Evolutionary conservation across 2,797 vertebrate species (phyloP), one percentile per base, ranked within the genome.

Genomic region (Eulemur albifrons): DNA sequence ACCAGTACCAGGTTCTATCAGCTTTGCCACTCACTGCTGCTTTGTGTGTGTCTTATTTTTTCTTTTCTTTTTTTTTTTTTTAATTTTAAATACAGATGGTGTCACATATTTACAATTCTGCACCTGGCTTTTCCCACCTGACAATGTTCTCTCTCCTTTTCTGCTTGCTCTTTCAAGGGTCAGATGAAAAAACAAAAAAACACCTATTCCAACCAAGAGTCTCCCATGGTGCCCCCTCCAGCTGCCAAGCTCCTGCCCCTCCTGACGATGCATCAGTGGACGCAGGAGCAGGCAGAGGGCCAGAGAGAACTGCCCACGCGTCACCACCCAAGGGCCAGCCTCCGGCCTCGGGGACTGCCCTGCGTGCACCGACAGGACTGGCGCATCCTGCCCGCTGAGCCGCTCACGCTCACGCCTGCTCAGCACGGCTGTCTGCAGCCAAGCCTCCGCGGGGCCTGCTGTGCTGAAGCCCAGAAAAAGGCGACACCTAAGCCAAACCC

Each of bases 401-500:
- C 35, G 12, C 43, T 45, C 43, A 45, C 1, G 0, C 48, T 43
- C 65, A 27, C 0, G 18, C 73, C 90, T 17, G n/a, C 76, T 30
- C 18, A 0, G 75, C 61, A 32, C 1, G 61, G 80, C 75, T 2
- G 4, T 14, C 17, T 9, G 21, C 54, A 30, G 77, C 95, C 73
- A 65, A 61, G 92, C 90, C 72, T 95, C 54, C 72, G 0, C 15
- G 65, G 35, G 80, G 73, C 73, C 61, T 10, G 82, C 89, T 14
- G 67, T 32, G 45, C 38, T 7, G 70, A 54, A 86, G 77, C n/a
- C 88, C 65, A 67, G 86, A 27, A 35, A 75, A 79, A 83, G 94
- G 83, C 50, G 13, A 4, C 14, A 15, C 38, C 59, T 52, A 87
- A 40, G 95, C 94, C 95, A 96, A 96, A 97, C 83, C 86, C 86